Base-by-base conservation (phyloP, 2,888 invertebrate species). In the Peribatodes rhomboidaria region DNA sequence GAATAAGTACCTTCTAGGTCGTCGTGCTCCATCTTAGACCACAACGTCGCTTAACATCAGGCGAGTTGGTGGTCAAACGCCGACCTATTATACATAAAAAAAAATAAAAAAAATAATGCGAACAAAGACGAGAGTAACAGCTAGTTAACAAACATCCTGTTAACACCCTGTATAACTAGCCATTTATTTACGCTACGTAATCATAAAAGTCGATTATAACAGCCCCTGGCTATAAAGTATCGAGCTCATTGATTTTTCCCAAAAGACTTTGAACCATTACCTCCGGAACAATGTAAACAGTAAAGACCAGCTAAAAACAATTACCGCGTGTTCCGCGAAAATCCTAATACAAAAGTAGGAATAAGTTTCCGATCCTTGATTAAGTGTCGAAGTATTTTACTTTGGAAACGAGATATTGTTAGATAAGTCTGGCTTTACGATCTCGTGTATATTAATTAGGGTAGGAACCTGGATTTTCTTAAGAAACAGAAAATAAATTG, bases 331-430 rank as follows among this genome's bases (percentile, higher is more conserved):
- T 54, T 46, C 49, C 16, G 10, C 6, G 60, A 56, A 59, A 65
- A 39, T 61, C 52, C 53, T 61, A 56, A 61, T 56, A 65, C 56
- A 57, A 65, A 64, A 59, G 64, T 56, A 46, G 10, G 39, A 20
- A 65, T 55, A 65, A 60, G 52, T 65, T 55, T 13, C 50, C 37
- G 55, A 46, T 65, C 46, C 11, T 60, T 60, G 65, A 65, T 65
- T 56, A 65, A 65, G 60, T 60, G 60, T 37, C 49, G 18, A 37
- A 58, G 47, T 50, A 39, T 14, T 41, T 49, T 10, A 53, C 60
- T 61, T 55, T 42, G 20, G 56, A 56, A 61, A 61, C 49, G 7
- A 55, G 55, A 50, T 61, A 61, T 56, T 50, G 55, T 42, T 42
- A 39, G 57, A 27, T 37, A 35, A 42, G 42, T 42, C 13, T 50